Percentiles rank a stretch among this genome's conserved stretches.
Conservation (phyloP, 92 coral and sea anemone species). For the Phenganax marumi region DNA sequence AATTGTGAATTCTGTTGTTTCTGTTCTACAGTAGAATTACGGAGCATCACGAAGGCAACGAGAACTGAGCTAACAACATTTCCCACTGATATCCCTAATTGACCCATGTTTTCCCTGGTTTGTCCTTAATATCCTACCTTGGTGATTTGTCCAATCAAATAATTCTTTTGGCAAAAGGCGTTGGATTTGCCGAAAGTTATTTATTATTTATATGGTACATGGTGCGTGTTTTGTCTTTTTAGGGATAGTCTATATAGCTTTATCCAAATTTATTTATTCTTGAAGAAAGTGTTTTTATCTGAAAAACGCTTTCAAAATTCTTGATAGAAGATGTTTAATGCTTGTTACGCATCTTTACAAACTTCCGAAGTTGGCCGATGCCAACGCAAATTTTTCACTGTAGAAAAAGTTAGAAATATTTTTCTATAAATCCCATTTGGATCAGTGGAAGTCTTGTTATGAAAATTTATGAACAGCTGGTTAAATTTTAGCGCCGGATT, state of each 20-base stretch:
- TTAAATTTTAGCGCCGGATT: too few relatives aligned
- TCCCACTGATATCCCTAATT: neutral
- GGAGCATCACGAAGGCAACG: neutral
- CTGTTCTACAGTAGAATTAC: neutral
- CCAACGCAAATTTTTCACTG: too few relatives aligned
- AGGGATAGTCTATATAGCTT: neutral
- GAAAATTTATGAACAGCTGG: too few relatives aligned
- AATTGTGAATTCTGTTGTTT: neutral
- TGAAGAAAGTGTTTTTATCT: too few relatives aligned
- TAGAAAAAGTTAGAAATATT: too few relatives aligned
- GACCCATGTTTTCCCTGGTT: neutral
- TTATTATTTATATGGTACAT: slow-evolving; percentile 11
- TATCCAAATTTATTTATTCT: too few relatives aligned
- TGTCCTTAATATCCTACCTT: neutral
- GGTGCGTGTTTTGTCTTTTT: neutral
- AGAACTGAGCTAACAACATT: neutral
- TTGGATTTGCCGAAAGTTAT: neutral
- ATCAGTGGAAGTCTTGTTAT: too few relatives aligned
- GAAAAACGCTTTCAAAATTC: too few relatives aligned
- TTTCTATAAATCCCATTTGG: too few relatives aligned
- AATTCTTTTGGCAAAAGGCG: neutral
- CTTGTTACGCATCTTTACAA: too few relatives aligned
- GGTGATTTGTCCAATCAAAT: neutral
- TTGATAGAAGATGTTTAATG: too few relatives aligned
- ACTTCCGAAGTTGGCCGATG: too few relatives aligned